A percentile compares a stretch with the other conserved stretches of the same genome.
These are phyloP conservation scores for Archocentrus centrarchus DNA, from an alignment of 2,113 vertebrate species.

Conservation along the genomic window DNA sequence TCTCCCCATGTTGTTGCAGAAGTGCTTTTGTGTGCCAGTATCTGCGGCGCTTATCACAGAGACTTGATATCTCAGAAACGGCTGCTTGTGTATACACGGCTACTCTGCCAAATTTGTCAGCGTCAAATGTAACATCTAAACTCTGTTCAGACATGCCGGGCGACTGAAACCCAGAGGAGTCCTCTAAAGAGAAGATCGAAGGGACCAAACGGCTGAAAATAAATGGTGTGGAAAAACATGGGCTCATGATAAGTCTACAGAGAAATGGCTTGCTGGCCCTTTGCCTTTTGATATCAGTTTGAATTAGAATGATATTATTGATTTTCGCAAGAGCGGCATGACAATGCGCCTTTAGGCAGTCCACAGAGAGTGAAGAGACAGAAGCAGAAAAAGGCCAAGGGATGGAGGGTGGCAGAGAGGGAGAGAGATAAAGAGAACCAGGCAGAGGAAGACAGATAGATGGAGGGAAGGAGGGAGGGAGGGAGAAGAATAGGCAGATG, in stretches of 20 bases:
- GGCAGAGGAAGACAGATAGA: constrained; percentile 25
- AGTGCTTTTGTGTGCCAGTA: constrained; percentile 56
- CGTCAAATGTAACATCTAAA: constrained; percentile 58
- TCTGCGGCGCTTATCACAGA: constrained; percentile 57
- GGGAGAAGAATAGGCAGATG: constrained; percentile 32
- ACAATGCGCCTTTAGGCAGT: constrained; percentile 64
- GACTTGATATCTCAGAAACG: constrained; percentile 44
- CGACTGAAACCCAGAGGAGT: constrained; percentile 56
- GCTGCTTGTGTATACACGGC: constrained; percentile 33
- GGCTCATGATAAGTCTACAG: constrained; percentile 65
- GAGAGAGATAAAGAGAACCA: constrained; percentile 38
- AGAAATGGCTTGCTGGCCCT: constrained; percentile 62
- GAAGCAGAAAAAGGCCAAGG: constrained; percentile 41
- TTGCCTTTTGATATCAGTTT: constrained; percentile 75
- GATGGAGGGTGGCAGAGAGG: constrained; percentile 14
- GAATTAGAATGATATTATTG: constrained; percentile 77
- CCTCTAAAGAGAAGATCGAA: constrained; percentile 59
- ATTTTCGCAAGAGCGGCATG: constrained; percentile 64
- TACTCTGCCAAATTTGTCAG: constrained; percentile 56
- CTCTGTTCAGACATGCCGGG: constrained; percentile 44
- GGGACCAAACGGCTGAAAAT: constrained; percentile 55
- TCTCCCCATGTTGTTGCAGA: constrained; percentile 36
- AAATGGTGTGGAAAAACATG: constrained; percentile 66
- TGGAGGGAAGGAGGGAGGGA: constrained; percentile 22
- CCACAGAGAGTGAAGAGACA: constrained; percentile 50